Conservation (phyloP, 2,888 invertebrate genomes). For the Leptogaster cylindrica region DNA sequence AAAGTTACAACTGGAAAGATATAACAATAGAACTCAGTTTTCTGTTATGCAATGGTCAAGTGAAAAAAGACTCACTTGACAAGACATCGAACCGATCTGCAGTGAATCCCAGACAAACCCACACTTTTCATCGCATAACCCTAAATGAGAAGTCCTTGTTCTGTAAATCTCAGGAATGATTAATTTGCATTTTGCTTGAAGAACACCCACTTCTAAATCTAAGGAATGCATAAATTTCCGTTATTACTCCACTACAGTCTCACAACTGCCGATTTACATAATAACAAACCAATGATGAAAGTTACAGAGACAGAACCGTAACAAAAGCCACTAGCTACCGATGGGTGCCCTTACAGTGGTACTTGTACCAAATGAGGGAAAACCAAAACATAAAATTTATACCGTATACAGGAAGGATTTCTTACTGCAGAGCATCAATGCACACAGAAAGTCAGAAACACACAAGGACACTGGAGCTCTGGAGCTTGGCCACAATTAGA, state of each 20-base stretch:
- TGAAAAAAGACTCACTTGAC: no score
- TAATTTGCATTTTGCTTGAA: constrained; percentile 2
- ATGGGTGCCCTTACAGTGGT: background rate
- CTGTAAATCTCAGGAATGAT: no score
- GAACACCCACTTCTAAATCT: background rate
- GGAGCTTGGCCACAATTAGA: no score
- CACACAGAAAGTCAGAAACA: no score
- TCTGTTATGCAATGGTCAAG: no score
- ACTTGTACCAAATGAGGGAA: background rate
- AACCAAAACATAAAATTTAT: background rate
- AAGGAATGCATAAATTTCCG: constrained; percentile 9
- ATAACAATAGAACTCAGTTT: no score
- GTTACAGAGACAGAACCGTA: background rate
- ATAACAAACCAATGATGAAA: constrained; percentile 17
- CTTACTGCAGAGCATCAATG: constrained; percentile 20
- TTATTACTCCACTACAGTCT: constrained; percentile 24
- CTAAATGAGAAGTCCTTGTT: no score
- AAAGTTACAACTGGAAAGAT: no score
- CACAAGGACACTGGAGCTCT: background rate
- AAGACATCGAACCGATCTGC: no score
- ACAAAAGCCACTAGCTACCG: background rate
- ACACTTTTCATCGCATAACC: no score
- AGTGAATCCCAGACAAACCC: no score
- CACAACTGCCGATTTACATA: constrained; percentile 20
- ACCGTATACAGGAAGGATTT: constrained; percentile 3